Evolutionary conservation across 2,797 vertebrate genomes (phyloP).

Genomic region (Nasua narica): DNA sequence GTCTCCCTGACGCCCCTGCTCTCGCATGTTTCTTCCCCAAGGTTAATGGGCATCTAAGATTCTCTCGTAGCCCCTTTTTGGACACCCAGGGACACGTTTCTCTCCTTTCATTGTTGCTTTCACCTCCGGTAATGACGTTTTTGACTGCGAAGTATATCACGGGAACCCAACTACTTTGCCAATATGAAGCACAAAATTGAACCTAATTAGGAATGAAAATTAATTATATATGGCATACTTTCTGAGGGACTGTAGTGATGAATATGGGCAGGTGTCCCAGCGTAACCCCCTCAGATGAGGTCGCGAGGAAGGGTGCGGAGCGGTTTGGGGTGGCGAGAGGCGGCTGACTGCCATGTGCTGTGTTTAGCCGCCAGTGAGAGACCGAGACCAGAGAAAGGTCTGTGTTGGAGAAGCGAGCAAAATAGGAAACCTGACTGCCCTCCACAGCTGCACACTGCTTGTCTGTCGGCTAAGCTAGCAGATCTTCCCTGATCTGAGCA

Average conservation of each 20-base stretch:
- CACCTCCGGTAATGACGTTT: neutral
- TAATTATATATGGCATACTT: constrained; percentile 38
- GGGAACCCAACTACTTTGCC: neutral
- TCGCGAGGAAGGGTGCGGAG: neutral
- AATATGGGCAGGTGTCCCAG: neutral
- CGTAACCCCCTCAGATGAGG: neutral
- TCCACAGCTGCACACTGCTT: neutral
- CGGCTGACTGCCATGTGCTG: accelerated
- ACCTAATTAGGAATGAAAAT: constrained; percentile 45
- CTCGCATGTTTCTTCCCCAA: neutral
- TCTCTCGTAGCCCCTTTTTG: neutral
- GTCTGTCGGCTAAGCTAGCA: constrained; percentile 45
- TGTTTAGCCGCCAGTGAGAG: neutral
- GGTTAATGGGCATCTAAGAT: neutral
- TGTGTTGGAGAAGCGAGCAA: neutral
- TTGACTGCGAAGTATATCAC: neutral
- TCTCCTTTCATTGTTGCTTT: neutral
- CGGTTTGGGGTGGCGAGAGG: neutral
- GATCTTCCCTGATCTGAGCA: neutral
- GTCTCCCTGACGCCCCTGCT: neutral
- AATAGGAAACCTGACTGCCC: neutral
- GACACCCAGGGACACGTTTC: neutral
- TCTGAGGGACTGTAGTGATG: neutral
- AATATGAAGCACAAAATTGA: neutral
- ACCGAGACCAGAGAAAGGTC: neutral